Conservation (phyloP, 2,797 vertebrate genomes). For the Antrozous pallidus region DNA sequence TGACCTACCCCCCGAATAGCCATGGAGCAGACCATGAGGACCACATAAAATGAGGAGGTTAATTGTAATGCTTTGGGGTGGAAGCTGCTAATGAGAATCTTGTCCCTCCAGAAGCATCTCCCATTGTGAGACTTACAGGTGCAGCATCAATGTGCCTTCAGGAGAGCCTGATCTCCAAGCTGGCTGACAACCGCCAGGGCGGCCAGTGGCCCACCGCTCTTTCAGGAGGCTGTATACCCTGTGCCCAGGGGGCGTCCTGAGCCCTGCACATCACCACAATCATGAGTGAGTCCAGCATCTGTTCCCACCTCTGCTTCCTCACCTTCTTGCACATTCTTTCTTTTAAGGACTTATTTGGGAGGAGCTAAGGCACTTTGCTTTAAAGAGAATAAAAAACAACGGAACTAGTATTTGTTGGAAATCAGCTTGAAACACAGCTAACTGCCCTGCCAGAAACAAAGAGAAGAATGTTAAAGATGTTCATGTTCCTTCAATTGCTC, state of each 20-base stretch:
- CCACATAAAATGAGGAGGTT: background rate
- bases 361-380: background rate
- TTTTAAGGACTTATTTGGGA: background rate
- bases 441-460: background rate
- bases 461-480: background rate
- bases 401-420: background rate
- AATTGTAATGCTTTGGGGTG: background rate
- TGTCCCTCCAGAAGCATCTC: background rate
- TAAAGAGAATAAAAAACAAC: background rate
- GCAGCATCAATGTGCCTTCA: slow-evolving; percentile 54
- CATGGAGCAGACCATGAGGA: background rate
- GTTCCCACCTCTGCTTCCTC: background rate
- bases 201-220: slow-evolving; percentile 84
- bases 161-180: slow-evolving; percentile 84
- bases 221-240: slow-evolving; percentile 83
- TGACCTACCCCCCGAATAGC: background rate
- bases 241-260: slow-evolving; percentile 48
- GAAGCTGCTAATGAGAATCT: background rate
- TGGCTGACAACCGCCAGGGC: slow-evolving; percentile 80
- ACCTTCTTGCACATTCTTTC: background rate
- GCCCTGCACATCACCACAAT: background rate
- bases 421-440: background rate
- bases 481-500: background rate
- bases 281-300: fast-evolving
- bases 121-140: background rate